Evolutionary conservation across 2,797 vertebrate genomes (phyloP), one percentile per base, ranked within the genome.

Genomic region (Anabas testudineus): DNA sequence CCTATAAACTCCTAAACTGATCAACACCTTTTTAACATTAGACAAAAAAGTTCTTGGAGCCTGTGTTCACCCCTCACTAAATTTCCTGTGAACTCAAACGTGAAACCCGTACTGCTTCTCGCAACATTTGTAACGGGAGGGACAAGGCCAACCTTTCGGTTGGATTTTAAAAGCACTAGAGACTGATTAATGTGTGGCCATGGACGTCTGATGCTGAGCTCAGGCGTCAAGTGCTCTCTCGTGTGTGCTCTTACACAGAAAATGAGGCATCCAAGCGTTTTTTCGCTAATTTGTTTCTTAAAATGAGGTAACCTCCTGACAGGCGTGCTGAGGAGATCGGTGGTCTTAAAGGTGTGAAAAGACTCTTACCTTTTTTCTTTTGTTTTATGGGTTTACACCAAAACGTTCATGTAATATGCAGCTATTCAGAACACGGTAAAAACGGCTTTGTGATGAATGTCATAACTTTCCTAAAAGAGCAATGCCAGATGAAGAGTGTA

Each of bases 121-220:
- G 42, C 32, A 73, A 53, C 26, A 18, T 46, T 21, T 16, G 34
- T 16, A 57, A 53, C 54, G 55, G 10, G 24, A 26, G 16, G 41
- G 51, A 57, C 28, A 46, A 61, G 24, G 37, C 42, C 7, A 45
- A 21, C 13, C 26, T 54, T 63, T 37, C 22, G 5, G 1, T 32
- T 24, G 34, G 47, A 42, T 62, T 73, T 64, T 32, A 53, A 83
- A 79, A 55, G 70, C 48, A 59, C 26, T 37, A 3, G 42, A 72
- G 67, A 42, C 30, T 53, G 52, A 80, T 80, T 72, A 59, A 81
- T 78, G 51, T 53, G 53, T 30, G 49, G 42, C 66, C 57, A n/a
- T 41, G 30, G 56, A 21, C 7, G 7, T 57, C 49, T 49, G 48
- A 41, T 22, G 47, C 71, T 2, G 37, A 30, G 32, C 60, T 71